Conservation (phyloP, 2,113 vertebrate genomes). For the Syngnathoides biaculeatus region DNA sequence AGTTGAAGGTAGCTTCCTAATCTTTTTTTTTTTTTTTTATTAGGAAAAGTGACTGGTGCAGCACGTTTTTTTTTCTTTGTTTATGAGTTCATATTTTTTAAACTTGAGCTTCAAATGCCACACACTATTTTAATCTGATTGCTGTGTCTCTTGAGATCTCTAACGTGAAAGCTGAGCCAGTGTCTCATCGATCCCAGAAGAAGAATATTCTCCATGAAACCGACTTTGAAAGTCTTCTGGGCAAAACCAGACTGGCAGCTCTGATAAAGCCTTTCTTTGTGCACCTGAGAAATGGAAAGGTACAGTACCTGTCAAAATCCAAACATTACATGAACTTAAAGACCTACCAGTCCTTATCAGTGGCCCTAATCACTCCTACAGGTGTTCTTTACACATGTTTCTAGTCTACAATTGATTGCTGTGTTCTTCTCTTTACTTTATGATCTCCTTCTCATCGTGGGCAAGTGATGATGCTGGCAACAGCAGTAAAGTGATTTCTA, state of each 20-base stretch:
- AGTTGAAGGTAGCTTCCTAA: conserved; percentile 72
- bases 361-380: no score
- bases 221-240: conserved; percentile 73
- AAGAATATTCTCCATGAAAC: conserved; percentile 83
- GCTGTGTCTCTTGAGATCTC: conserved; percentile 74
- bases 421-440: conserved; percentile 1
- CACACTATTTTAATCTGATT: not conserved
- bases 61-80: not conserved
- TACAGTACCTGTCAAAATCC: conserved; percentile 72
- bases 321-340: not conserved
- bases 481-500: conserved; percentile 10
- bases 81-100: not conserved
- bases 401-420: not conserved
- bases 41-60: not conserved
- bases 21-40: not conserved
- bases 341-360: not conserved
- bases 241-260: conserved; percentile 74
- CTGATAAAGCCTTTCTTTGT: conserved; percentile 83
- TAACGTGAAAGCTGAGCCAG: conserved; percentile 79
- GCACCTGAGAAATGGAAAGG: conserved; percentile 87
- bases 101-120: not conserved
- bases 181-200: conserved; percentile 66
- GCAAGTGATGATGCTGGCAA: conserved; percentile 57
- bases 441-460: conserved; percentile 7
- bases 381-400: not conserved